phyloP scores from a whole-genome alignment of 2,888 invertebrate genomes.

The Drosophila emarginata region DNA sequence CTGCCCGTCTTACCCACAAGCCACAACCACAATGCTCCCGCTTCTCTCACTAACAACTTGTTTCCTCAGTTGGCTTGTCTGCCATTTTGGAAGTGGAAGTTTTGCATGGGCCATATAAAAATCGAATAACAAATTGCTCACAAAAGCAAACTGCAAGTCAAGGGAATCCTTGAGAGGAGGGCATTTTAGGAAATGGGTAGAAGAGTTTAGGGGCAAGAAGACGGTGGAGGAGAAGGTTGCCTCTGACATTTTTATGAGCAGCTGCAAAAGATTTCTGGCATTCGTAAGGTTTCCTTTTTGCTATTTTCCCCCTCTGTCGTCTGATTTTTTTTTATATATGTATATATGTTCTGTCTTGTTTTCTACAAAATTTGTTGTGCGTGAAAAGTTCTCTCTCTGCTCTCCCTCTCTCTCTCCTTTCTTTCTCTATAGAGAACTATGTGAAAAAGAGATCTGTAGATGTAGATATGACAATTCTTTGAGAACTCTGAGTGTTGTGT shows the following conservation, averaged over 20 bases:
- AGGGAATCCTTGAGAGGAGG: background rate
- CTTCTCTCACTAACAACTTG: slow-evolving; percentile 16
- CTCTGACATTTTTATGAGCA: slow-evolving; percentile 69
- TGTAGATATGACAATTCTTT: slow-evolving; percentile 39
- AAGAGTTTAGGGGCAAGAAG: no score
- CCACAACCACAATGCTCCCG: slow-evolving; percentile 12
- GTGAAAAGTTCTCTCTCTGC: slow-evolving; percentile 50
- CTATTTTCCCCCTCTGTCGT: slow-evolving; percentile 44
- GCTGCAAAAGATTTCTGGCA: slow-evolving; percentile 61
- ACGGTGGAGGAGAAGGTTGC: background rate
- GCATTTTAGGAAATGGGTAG: slow-evolving; percentile 25
- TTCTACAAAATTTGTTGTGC: slow-evolving; percentile 67
- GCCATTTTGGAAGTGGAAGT: slow-evolving; percentile 55
- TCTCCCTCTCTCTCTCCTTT: background rate
- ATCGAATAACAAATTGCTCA: slow-evolving; percentile 65
- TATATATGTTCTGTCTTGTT: slow-evolving; percentile 44
- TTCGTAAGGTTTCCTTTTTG: slow-evolving; percentile 33
- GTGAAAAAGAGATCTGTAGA: slow-evolving; percentile 22
- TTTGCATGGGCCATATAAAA: slow-evolving; percentile 61
- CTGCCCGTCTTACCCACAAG: background rate
- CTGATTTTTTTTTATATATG: background rate
- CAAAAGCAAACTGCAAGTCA: slow-evolving; percentile 46
- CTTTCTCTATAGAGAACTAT: background rate
- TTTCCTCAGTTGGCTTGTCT: slow-evolving; percentile 13
- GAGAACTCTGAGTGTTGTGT: slow-evolving; percentile 25